A percentile compares a stretch with the other conserved stretches of the same genome.
phyloP scores from a whole-genome alignment of 1,140 invertebrate genomes.

The Chymomyza costata region DNA sequence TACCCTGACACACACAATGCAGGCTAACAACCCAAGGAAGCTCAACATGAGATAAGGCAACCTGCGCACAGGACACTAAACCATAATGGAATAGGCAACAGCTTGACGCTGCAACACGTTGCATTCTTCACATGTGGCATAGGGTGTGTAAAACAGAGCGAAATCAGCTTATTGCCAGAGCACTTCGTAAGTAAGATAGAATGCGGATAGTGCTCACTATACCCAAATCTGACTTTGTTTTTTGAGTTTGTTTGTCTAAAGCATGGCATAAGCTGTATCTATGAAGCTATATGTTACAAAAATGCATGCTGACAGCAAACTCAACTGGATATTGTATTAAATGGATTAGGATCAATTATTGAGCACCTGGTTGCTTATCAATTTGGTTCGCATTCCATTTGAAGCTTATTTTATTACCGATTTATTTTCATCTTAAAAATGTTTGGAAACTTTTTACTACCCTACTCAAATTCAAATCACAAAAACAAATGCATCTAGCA shows the following conservation, averaged over 20 bases:
- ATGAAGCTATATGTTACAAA: too few species aligned
- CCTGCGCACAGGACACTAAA: conserved; percentile 17
- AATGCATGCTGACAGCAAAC: too few species aligned
- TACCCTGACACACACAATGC: conserved; percentile 33
- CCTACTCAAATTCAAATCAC: conserved; percentile 34
- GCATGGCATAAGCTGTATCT: too few species aligned
- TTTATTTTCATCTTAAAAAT: background rate
- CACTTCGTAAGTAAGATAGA: conserved; percentile 42
- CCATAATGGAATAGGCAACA: conserved; percentile 17
- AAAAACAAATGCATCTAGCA: conserved; percentile 50
- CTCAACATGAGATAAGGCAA: conserved; percentile 28
- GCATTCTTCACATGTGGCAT: conserved; percentile 6
- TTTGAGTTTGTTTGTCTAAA: too few species aligned
- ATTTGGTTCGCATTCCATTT: background rate
- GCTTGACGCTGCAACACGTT: conserved; percentile 14
- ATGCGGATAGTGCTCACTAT: conserved; percentile 11
- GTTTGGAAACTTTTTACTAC: background rate
- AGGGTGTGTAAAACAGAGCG: background rate
- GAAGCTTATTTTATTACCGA: background rate
- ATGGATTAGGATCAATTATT: too few species aligned
- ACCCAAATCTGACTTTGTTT: background rate
- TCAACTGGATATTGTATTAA: too few species aligned
- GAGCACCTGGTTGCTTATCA: too few species aligned
- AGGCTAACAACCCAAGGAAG: conserved; percentile 14
- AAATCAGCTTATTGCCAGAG: conserved; percentile 4